Conservation (phyloP, 2,797 vertebrate genomes). For the Gymnopithys bicolor region DNA sequence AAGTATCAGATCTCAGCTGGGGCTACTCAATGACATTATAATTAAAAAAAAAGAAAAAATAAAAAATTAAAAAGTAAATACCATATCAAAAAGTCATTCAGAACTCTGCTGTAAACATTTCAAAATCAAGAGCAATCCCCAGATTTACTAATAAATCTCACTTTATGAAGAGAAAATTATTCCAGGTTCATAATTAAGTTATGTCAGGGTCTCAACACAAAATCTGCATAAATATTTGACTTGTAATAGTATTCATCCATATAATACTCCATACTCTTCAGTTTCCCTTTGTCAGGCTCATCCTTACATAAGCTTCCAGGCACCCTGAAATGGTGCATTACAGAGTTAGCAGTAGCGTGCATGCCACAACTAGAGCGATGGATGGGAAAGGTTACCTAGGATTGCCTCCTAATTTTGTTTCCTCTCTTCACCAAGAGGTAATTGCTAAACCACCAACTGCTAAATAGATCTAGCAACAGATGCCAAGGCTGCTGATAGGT, state of each 20-base stretch:
- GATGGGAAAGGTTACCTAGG: constrained; percentile 38
- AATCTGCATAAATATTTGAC: not conserved
- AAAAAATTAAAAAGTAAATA: not conserved
- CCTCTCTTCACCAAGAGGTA: constrained; percentile 42
- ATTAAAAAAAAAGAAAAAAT: not conserved
- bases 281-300: constrained; percentile 10
- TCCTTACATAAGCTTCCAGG: not conserved
- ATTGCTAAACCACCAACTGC: constrained; percentile 67
- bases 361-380: not conserved
- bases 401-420: constrained; percentile 58
- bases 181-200: not conserved
- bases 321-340: not conserved
- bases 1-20: not conserved
- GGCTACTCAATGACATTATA: not conserved
- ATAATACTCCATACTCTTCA: not conserved
- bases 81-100: not conserved
- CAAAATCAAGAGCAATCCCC: not conserved
- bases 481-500: constrained; percentile 60
- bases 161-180: not conserved
- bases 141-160: not conserved
- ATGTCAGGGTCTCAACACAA: not conserved
- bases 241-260: not conserved
- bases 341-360: not conserved
- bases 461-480: constrained; percentile 71
- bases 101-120: not conserved